Base-by-base conservation (phyloP, 2,113 vertebrate species). In the Hirundichthys speculiger region DNA sequence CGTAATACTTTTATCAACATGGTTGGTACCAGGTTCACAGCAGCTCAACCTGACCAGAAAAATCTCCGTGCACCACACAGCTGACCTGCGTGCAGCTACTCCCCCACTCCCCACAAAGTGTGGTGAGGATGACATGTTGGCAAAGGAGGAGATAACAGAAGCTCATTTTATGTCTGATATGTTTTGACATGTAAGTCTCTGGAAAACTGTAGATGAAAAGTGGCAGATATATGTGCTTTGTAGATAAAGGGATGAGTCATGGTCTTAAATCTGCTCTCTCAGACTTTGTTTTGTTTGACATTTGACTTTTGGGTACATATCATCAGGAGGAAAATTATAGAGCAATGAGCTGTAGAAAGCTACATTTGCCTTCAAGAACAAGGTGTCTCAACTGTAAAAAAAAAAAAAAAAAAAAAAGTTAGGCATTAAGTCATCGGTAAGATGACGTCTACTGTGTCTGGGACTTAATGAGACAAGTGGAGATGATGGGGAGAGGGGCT, bases 361-460 rank as follows among this genome's bases (percentile, higher is more conserved):
- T 67, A 5, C 59, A 56, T 53, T 73, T 54, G 48, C 45, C 18
- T 54, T 63, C 46, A 6, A 3, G 27, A 61, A 46, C 10, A 64
- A 18, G 49, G 66, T 38, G 43, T 58, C 27, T 50, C 15, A 22
- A 18, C 51, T 80, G 80, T 22, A 68, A 56, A 82, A 69, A 88
- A 34, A 34, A 34, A 34, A 71, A 78, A 20, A 68, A 56, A 82
- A 69, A 88, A 34, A 34, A 34, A 34, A 71, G 77, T 90, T 91
- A 62, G 80, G 82, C 16, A 87, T 90, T 80, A 87, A 90, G 85
- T 90, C 88, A 91, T 83, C 53, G 59, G 68, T 27, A 49, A 60
- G 58, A 79, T 85, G 86, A 91, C 80, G 83, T 82, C 66, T 63
- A 20, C 59, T 22, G 61, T 41, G 65, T 64, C 76, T 87, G 82